Percentiles rank a stretch among this genome's conserved stretches.
phyloP scores from a whole-genome alignment of 2,113 vertebrate genomes.

The Cisticola juncidis region DNA sequence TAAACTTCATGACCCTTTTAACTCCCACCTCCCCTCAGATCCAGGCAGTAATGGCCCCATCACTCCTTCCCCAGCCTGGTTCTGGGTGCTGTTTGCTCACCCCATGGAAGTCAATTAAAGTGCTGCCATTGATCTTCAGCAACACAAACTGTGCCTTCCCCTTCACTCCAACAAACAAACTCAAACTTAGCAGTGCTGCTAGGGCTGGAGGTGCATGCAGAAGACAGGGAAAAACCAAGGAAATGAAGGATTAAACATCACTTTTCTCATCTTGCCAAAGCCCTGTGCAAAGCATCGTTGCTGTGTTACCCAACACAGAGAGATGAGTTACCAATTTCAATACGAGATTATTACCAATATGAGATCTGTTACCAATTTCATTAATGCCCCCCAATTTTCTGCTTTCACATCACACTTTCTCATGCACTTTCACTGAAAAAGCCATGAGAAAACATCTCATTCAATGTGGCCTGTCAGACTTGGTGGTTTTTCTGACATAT shows the following conservation, averaged over 20 bases:
- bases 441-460: not conserved
- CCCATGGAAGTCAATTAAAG: not conserved
- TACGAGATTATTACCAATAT: no score
- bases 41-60: not conserved
- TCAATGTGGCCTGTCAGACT: fast-evolving
- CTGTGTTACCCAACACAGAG: fast-evolving
- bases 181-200: not conserved
- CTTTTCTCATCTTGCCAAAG: not conserved
- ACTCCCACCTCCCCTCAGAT: not conserved
- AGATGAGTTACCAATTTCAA: not conserved
- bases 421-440: not conserved
- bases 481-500: not conserved
- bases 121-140: not conserved
- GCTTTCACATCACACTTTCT: not conserved
- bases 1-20: constrained; percentile 51
- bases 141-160: not conserved
- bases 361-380: not conserved
- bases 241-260: not conserved
- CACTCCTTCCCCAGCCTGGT: not conserved
- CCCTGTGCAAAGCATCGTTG: not conserved
- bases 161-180: not conserved
- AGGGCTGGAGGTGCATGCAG: not conserved
- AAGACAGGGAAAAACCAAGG: not conserved
- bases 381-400: not conserved
- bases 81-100: not conserved